phyloP scores from a whole-genome alignment of 2,113 vertebrate species.

The Oncorhynchus keta region DNA sequence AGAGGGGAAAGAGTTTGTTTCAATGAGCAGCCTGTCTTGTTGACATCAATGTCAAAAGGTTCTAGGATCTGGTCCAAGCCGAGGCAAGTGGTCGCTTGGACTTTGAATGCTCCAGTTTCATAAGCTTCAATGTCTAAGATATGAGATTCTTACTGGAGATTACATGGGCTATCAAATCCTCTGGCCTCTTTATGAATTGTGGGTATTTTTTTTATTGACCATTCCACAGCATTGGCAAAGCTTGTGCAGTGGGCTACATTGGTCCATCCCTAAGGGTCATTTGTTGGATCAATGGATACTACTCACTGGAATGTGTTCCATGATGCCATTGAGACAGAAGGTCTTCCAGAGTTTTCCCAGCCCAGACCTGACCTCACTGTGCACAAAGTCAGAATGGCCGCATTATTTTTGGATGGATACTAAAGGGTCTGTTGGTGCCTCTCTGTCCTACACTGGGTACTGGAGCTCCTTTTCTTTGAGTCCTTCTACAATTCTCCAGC shows the following conservation, averaged over 20 bases:
- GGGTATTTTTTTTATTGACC: neutral
- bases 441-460: conserved; percentile 16
- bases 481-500: neutral
- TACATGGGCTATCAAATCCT: conserved; percentile 38
- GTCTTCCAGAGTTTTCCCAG: conserved; percentile 7
- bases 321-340: conserved; percentile 10
- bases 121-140: conserved; percentile 53
- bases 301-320: conserved; percentile 1
- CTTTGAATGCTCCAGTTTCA: conserved; percentile 41
- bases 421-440: conserved; percentile 18
- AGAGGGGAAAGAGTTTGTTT: conserved; percentile 44
- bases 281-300: conserved; percentile 4
- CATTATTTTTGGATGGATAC: conserved; percentile 26
- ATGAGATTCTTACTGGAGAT: conserved; percentile 32
- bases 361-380: neutral
- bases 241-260: neutral
- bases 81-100: conserved; percentile 60
- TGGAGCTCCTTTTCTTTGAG: neutral
- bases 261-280: neutral
- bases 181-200: conserved; percentile 22
- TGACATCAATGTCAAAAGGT: conserved; percentile 59
- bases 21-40: conserved; percentile 56
- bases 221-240: neutral
- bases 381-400: neutral
- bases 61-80: conserved; percentile 63